phyloP scores from a whole-genome alignment of 1,140 invertebrate species.

The Nixonia krombeini region DNA sequence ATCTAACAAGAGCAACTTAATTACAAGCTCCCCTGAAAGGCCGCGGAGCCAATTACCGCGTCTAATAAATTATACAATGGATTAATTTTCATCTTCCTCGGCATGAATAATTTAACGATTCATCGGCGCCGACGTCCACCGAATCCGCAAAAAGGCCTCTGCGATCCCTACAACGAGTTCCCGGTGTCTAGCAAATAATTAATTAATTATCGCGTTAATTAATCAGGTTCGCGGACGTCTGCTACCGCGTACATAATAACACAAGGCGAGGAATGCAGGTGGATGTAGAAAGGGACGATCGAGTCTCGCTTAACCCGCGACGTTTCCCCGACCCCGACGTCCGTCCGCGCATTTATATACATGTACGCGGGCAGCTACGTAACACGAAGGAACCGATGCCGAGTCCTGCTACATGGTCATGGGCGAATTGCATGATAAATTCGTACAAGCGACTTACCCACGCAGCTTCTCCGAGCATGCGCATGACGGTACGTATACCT shows the following conservation, averaged over 20 bases:
- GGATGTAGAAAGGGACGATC: not conserved
- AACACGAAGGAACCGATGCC: constrained; percentile 29
- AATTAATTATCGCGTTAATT: constrained; percentile 28
- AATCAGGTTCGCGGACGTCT: constrained; percentile 9
- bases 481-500: not conserved
- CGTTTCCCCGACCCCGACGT: not conserved
- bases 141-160: constrained; percentile 6
- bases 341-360: constrained; percentile 1
- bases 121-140: not conserved
- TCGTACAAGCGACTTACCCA: constrained; percentile 44
- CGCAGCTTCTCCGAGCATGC: constrained; percentile 2
- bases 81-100: not conserved
- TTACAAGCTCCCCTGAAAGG: constrained; percentile 1
- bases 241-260: constrained; percentile 2
- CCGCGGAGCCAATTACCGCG: constrained; percentile 12
- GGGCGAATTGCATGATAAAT: constrained; percentile 66
- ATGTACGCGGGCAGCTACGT: constrained; percentile 8
- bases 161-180: too few species aligned
- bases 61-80: not conserved
- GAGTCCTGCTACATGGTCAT: constrained; percentile 59
- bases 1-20: constrained; percentile 21
- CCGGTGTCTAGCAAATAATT: too few species aligned
- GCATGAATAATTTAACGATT: constrained; percentile 21
- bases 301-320: constrained; percentile 9
- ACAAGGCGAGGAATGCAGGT: constrained; percentile 6